Conservation (phyloP, 1,140 invertebrate genomes). For the Drosophila pachea region DNA sequence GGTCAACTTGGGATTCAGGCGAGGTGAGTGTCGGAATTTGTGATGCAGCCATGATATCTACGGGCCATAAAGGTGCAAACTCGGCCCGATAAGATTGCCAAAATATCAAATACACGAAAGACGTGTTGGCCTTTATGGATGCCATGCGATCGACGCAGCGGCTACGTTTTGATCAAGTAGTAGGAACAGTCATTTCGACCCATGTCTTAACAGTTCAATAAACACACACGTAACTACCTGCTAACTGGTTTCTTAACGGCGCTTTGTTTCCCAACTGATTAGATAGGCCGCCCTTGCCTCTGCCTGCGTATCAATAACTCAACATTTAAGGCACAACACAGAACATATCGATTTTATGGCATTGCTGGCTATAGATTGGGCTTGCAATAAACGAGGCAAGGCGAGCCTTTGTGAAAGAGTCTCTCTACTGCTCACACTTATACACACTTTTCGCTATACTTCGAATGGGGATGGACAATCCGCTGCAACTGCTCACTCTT, state of each 20-base stretch:
- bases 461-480: too few relatives aligned
- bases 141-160: slow-evolving; percentile 30
- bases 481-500: too few relatives aligned
- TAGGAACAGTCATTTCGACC: not conserved
- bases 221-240: slow-evolving; percentile 44
- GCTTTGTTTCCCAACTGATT: slow-evolving; percentile 48
- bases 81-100: slow-evolving; percentile 59
- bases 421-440: not conserved
- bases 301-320: slow-evolving; percentile 44
- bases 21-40: slow-evolving; percentile 80
- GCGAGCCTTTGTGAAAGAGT: too few relatives aligned
- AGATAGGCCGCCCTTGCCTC: slow-evolving; percentile 49
- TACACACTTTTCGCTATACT: not conserved
- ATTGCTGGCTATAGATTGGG: not conserved
- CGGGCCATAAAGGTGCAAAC: slow-evolving; percentile 29
- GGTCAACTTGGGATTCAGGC: slow-evolving; percentile 84
- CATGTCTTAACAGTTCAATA: slow-evolving; percentile 28
- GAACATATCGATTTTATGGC: slow-evolving; percentile 5
- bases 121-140: slow-evolving; percentile 43
- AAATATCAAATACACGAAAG: slow-evolving; percentile 25
- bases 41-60: slow-evolving; percentile 10
- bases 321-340: slow-evolving; percentile 30
- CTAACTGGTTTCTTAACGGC: slow-evolving; percentile 47
- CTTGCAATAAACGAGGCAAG: not conserved
- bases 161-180: slow-evolving; percentile 43